These are phyloP conservation scores for Drosophila mojavensis DNA, from an alignment of 1,140 invertebrate genomes.

Conservation along the genomic window DNA sequence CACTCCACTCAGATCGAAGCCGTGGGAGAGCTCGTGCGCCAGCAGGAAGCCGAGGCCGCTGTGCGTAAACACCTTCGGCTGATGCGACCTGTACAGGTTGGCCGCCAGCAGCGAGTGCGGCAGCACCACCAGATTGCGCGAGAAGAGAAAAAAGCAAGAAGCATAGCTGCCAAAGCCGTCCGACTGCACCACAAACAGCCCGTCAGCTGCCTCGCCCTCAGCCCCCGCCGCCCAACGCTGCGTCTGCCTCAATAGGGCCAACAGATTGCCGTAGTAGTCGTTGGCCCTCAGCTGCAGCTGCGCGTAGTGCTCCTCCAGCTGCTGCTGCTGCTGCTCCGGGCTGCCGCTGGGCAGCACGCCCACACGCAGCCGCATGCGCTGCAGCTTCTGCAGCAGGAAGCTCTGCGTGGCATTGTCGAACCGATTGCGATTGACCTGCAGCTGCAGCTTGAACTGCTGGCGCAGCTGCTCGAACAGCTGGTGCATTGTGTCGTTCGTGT, in stretches of 20 bases:
- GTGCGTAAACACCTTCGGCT: slow-evolving; percentile 24
- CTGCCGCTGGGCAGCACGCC: slow-evolving; percentile 42
- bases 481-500: slow-evolving; percentile 20
- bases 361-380: slow-evolving; percentile 39
- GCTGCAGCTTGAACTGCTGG: slow-evolving; percentile 23
- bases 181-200: neutral
- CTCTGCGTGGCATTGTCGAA: neutral
- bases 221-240: neutral
- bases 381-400: slow-evolving; percentile 42
- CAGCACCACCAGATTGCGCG: slow-evolving; percentile 40
- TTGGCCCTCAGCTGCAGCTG: slow-evolving; percentile 10
- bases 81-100: slow-evolving; percentile 31
- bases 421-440: slow-evolving; percentile 45
- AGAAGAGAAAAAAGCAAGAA: slow-evolving; percentile 45
- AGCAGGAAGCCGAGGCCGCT: slow-evolving; percentile 61
- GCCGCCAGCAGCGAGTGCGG: slow-evolving; percentile 43
- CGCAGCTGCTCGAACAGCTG: slow-evolving; percentile 43
- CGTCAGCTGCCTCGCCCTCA: neutral
- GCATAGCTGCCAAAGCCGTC: slow-evolving; percentile 45
- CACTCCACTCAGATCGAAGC: slow-evolving; percentile 34
- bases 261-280: slow-evolving; percentile 54
- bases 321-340: neutral
- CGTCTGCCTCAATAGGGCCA: slow-evolving; percentile 11
- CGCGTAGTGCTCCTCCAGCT: slow-evolving; percentile 30
- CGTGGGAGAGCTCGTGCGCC: slow-evolving; percentile 57